A percentile compares a stretch with the other conserved stretches of the same genome.
These are phyloP conservation scores for Penaeus vannamei DNA, from an alignment of 1,140 invertebrate species.

Conservation along the genomic window DNA sequence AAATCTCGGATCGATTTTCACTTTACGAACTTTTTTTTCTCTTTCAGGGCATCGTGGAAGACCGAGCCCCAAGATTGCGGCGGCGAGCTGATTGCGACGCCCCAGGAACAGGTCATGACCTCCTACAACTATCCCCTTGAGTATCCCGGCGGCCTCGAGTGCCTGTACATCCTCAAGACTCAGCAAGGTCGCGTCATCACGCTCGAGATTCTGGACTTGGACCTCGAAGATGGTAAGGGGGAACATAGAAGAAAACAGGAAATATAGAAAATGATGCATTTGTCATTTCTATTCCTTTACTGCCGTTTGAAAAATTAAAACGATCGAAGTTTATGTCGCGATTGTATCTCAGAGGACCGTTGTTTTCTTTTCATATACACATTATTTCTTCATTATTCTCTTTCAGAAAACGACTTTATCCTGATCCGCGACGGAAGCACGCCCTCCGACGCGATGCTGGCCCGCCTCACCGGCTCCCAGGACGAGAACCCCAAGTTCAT, in stretches of 20 bases:
- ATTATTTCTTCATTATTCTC: not conserved
- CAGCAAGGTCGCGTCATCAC: conserved; percentile 75
- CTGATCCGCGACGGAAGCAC: conserved; percentile 90
- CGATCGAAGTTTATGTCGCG: no score
- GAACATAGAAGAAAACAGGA: no score
- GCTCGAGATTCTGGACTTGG: conserved; percentile 84
- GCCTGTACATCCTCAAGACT: conserved; percentile 91
- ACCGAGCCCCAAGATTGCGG: conserved; percentile 92
- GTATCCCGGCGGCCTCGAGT: conserved; percentile 95
- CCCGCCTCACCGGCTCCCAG: conserved; percentile 83
- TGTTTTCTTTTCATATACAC: not conserved
- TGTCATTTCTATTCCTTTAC: no score
- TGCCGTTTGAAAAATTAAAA: no score
- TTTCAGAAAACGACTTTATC: conserved; percentile 82
- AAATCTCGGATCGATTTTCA: no score
- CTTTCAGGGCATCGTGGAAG: conserved; percentile 87
- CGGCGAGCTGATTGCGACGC: conserved; percentile 84
- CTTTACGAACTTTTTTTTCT: not conserved
- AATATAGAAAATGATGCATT: no score
- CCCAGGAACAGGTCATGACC: conserved; percentile 85
- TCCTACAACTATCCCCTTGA: conserved; percentile 92
- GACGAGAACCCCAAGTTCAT: conserved; percentile 87
- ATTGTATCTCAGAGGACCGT: not conserved
- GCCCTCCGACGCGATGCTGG: conserved; percentile 87
- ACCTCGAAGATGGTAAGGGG: conserved; percentile 81